phyloP scores from a whole-genome alignment of 2,797 vertebrate genomes.

The Halcyon badia region DNA sequence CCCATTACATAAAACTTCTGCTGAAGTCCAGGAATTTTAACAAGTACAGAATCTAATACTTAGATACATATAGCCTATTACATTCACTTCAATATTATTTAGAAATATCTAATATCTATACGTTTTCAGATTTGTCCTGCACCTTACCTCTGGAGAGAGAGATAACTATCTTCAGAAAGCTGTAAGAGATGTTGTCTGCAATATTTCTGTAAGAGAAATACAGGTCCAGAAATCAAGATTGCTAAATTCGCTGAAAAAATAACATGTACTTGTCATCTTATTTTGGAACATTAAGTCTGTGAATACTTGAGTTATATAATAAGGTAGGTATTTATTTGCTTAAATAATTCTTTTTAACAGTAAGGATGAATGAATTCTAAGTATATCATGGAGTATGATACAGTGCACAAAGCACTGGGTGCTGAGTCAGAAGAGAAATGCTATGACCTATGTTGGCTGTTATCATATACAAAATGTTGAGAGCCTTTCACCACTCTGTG shows the following conservation, averaged over 20 bases:
- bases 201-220: neutral
- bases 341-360: neutral
- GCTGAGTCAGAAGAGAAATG: neutral
- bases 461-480: neutral
- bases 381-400: neutral
- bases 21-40: neutral
- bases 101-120: neutral
- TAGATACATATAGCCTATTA: neutral
- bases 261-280: neutral
- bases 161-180: neutral
- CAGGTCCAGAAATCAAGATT: neutral
- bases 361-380: neutral
- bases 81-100: neutral
- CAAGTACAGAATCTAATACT: neutral
- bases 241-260: neutral
- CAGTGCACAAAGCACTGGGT: neutral
- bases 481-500: neutral
- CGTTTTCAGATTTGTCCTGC: neutral
- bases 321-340: neutral
- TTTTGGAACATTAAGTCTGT: neutral
- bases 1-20: neutral
- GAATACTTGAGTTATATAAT: neutral
- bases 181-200: neutral
- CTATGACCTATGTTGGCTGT: neutral
- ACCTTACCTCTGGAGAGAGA: neutral